Evolutionary conservation across 2,113 vertebrate species (phyloP).

Genomic region (Brachypteracias leptosomus): DNA sequence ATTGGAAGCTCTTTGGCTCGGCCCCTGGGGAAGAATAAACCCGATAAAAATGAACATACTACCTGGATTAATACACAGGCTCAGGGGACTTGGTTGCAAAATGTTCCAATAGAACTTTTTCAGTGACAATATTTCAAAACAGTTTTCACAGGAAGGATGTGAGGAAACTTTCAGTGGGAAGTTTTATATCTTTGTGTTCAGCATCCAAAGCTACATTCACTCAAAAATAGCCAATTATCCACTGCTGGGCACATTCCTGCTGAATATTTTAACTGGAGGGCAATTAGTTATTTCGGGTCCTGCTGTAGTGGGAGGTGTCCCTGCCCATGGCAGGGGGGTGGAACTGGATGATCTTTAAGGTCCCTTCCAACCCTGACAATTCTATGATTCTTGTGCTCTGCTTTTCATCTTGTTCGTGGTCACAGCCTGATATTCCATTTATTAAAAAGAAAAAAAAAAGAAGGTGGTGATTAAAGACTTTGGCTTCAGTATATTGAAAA

Average conservation of each 20-base stretch:
- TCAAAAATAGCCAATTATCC: background rate
- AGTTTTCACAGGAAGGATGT: background rate
- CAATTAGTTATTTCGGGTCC: background rate
- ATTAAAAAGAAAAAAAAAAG: background rate
- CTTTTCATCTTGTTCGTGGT: background rate
- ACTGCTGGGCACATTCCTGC: background rate
- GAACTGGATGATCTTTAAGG: too few species aligned
- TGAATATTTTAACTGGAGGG: background rate
- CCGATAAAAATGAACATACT: slow-evolving; percentile 43
- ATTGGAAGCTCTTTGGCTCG: slow-evolving; percentile 56
- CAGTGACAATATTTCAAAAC: background rate
- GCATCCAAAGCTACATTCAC: background rate
- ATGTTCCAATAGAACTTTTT: background rate
- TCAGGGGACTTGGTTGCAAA: background rate
- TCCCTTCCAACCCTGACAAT: too few species aligned
- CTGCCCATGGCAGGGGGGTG: too few species aligned
- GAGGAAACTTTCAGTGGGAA: background rate
- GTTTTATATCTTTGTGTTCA: background rate
- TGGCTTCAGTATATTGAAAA: background rate
- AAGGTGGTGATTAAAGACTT: background rate
- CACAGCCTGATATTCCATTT: background rate
- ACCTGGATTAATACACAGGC: slow-evolving; percentile 54
- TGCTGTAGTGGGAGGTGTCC: too few species aligned
- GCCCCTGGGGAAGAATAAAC: slow-evolving; percentile 59
- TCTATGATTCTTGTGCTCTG: too few species aligned